These are phyloP conservation scores for Trigoniulus corallinus DNA, from an alignment of 1,140 invertebrate species.

Conservation along the genomic window DNA sequence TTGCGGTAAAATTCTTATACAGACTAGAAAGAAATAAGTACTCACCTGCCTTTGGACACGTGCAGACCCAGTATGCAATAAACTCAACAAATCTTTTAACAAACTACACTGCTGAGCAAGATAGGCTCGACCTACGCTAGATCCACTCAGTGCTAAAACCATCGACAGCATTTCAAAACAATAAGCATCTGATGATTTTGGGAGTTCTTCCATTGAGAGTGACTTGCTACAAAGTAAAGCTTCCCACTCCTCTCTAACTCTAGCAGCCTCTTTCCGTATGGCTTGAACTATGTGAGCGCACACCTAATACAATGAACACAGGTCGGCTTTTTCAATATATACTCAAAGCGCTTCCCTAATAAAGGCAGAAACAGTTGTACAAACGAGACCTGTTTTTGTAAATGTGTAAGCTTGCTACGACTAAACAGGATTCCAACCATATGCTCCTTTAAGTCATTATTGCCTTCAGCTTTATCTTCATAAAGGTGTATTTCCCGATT, in stretches of 20 bases:
- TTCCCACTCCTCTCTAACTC: constrained; percentile 81
- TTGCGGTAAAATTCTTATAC: not conserved
- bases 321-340: not conserved
- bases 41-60: constrained; percentile 75
- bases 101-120: constrained; percentile 73
- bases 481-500: too few relatives aligned
- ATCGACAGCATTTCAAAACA: constrained; percentile 96
- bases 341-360: not conserved
- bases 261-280: constrained; percentile 67
- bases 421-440: constrained; percentile 95
- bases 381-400: constrained; percentile 70
- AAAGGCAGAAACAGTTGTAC: not conserved
- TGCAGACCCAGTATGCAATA: constrained; percentile 85
- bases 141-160: constrained; percentile 80
- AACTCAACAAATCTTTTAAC: constrained; percentile 61
- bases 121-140: constrained; percentile 71
- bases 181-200: constrained; percentile 58
- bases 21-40: not conserved
- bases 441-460: constrained; percentile 81
- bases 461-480: constrained; percentile 38
- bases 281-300: constrained; percentile 86
- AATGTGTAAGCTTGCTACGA: constrained; percentile 76
- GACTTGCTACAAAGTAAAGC: constrained; percentile 20
- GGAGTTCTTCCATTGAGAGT: constrained; percentile 20
- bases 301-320: constrained; percentile 33